Base-by-base conservation (phyloP, 1,140 invertebrate genomes). In the Pseudoatta argentina region DNA sequence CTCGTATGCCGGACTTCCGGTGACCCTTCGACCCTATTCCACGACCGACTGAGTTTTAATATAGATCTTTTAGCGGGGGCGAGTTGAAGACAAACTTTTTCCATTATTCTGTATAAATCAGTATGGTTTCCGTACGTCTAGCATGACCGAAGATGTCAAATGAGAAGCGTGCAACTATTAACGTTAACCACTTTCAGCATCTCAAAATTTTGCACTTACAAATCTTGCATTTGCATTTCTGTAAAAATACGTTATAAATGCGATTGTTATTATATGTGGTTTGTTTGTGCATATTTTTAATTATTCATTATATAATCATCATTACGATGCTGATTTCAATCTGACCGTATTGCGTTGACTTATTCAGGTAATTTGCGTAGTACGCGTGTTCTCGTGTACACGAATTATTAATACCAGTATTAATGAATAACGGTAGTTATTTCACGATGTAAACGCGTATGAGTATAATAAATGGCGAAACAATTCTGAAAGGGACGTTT, bases 31-130 rank as follows among this genome's bases (percentile, higher is more conserved):
- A 88, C 69, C 88, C 69, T 89, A 87, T 86, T 86, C 88, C 72
- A 86, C 88, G 64, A 87, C 69, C 59, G 85, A 85, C 72, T 75
- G 88, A 89, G 34, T 89, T 89, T 89, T 89, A 89, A 89, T 89
- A 89, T 89, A 87, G 87, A 89, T 89, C 88, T 85, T 63, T 87
- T 57, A 89, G 85, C 71, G 39, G 57, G 66, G 44, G 63, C 53
- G 53, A 81, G 30, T 73, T 89, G 77, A 78, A 75, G 59, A 73
- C 77, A 87, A 89, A 89, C 85, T 89, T 89, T 89, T 89, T 87
- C 85, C 85, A 89, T 89, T 82, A 88, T 89, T 51, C 76, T 51
- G 77, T 86, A 77, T 89, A 89, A 86, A 89, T 89, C 85, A 75
- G 51, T 51, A 39, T 77, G 66, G 48, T 67, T 71, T 72, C 51